Conservation (phyloP, 1,140 invertebrate species). For the Zaprionus africanus region DNA sequence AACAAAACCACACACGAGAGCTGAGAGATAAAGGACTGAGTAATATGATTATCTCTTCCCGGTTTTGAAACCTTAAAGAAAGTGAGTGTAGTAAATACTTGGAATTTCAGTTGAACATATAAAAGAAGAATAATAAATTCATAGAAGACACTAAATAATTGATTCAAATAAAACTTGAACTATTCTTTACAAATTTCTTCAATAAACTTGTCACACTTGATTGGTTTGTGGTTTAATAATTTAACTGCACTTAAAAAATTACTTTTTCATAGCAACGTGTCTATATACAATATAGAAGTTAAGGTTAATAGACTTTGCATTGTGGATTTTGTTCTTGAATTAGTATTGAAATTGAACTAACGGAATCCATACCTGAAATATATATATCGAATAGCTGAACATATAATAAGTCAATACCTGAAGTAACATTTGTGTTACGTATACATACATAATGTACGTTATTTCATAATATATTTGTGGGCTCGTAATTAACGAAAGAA, state of each 20-base stretch:
- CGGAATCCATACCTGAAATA: not conserved
- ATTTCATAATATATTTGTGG: conserved; percentile 6
- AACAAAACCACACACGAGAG: conserved; percentile 32
- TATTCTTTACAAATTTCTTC: not conserved
- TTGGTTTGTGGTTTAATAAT: not conserved
- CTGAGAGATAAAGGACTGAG: not conserved
- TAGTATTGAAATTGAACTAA: not conserved
- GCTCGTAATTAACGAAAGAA: conserved; percentile 4
- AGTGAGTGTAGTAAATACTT: not conserved
- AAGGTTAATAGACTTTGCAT: not conserved
- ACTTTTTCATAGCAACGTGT: not conserved
- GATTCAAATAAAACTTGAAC: too few species aligned
- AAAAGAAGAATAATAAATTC: not conserved
- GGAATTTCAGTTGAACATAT: not conserved
- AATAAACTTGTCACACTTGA: not conserved
- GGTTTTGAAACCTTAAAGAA: not conserved
- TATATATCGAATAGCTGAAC: too few species aligned
- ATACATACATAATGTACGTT: not conserved
- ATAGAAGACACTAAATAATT: not conserved
- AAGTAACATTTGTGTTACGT: not conserved
- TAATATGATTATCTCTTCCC: conserved; percentile 8
- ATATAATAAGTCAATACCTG: not conserved
- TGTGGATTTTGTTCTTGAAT: not conserved
- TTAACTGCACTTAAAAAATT: not conserved
- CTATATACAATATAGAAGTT: not conserved